phyloP scores from a whole-genome alignment of 2,888 invertebrate genomes.

The Scaptomyza polygonia region DNA sequence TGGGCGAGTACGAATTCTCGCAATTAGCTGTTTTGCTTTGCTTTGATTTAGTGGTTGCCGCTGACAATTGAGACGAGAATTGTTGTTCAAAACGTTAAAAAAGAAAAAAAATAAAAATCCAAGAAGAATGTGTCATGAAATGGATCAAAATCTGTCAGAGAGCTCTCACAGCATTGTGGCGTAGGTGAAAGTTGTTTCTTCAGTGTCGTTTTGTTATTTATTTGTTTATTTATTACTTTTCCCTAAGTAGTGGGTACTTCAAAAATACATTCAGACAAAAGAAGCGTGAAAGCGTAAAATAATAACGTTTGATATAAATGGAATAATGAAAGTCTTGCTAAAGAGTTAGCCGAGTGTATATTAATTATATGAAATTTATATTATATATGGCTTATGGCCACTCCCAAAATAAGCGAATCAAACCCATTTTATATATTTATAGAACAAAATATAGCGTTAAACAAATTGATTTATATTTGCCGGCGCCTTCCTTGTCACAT shows the following conservation, averaged over 20 bases:
- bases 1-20: conserved; percentile 22
- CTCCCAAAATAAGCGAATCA: background rate
- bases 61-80: conserved; percentile 50
- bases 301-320: conserved; percentile 12
- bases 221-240: conserved; percentile 4
- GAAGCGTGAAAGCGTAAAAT: conserved; percentile 19
- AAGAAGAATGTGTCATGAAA: conserved; percentile 68
- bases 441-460: background rate
- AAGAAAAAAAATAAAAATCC: conserved; percentile 12
- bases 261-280: conserved; percentile 3
- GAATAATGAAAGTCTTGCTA: conserved; percentile 26
- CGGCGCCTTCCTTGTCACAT: conserved; percentile 49
- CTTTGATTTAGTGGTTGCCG: conserved; percentile 62
- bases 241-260: conserved; percentile 24
- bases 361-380: no score
- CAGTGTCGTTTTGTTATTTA: background rate
- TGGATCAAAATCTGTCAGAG: conserved; percentile 50
- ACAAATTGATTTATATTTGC: conserved; percentile 46
- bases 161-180: conserved; percentile 39
- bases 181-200: conserved; percentile 56
- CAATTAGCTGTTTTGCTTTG: conserved; percentile 15
- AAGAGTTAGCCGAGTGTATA: background rate
- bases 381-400: no score
- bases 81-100: conserved; percentile 15
- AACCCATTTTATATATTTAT: background rate